Conservation (phyloP, 1,140 invertebrate genomes). For the Telenomus remus region DNA sequence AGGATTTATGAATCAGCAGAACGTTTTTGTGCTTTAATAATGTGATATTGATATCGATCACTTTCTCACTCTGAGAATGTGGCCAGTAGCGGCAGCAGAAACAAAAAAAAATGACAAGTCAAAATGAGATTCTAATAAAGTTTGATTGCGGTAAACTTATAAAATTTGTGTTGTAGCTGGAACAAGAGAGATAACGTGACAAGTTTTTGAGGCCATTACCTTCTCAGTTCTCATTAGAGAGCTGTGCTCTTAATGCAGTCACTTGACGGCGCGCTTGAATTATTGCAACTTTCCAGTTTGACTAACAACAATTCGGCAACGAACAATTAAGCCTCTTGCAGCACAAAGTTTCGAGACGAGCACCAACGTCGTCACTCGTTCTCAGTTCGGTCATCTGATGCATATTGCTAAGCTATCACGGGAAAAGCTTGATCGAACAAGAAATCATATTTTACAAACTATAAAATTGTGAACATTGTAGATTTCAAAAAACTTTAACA, state of each 20-base stretch:
- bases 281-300: slow-evolving; percentile 73
- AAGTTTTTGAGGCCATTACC: slow-evolving; percentile 42
- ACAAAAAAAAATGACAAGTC: slow-evolving; percentile 14
- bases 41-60: slow-evolving; percentile 54
- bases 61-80: slow-evolving; percentile 10
- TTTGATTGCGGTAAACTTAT: not conserved
- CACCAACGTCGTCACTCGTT: slow-evolving; percentile 15
- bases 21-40: slow-evolving; percentile 46
- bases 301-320: slow-evolving; percentile 69
- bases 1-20: slow-evolving; percentile 38
- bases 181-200: slow-evolving; percentile 2
- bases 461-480: too few species aligned
- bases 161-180: not conserved
- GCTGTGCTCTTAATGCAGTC: slow-evolving; percentile 46
- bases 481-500: too few species aligned
- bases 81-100: slow-evolving; percentile 35
- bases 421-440: slow-evolving; percentile 27
- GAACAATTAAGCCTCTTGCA: slow-evolving; percentile 69
- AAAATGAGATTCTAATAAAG: too few species aligned
- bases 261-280: slow-evolving; percentile 55
- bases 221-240: slow-evolving; percentile 45
- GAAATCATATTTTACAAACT: slow-evolving; percentile 23
- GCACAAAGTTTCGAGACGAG: slow-evolving; percentile 28
- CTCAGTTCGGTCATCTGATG: slow-evolving; percentile 24
- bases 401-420: slow-evolving; percentile 9